Base-by-base conservation (phyloP, 2,797 vertebrate genomes). In the Macroramphosus scolopax region DNA sequence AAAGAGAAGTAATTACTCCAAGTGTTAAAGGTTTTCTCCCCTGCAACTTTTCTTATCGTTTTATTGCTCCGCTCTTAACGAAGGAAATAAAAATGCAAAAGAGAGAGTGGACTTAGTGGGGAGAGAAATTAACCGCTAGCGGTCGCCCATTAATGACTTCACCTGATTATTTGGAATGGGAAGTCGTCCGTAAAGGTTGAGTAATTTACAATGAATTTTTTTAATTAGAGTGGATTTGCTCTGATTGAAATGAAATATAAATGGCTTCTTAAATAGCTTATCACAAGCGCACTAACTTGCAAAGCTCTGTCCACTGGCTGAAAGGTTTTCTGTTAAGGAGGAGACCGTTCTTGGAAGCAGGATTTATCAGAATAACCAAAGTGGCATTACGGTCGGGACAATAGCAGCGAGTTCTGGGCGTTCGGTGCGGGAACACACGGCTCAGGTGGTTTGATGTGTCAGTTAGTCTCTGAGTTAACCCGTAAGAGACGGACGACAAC, bases 191-290 rank as follows among this genome's bases (percentile, higher is more conserved):
- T 81, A 72, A 90, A 87, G 88, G 83, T 87, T 90, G 86, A 90
- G 75, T 78, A 88, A 83, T 89, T 90, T 85, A 89, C 87, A 86
- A 87, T 87, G 81, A 88, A 63, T 57, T 81, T 76, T 87, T 90
- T 90, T 90, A 90, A 90, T 91, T 90, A 87, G 80, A 84, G 71
- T 66, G 88, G 87, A 88, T 90, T 91, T 89, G 85, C 77, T 78
- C 60, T 81, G 83, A 89, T 89, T 87, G 78, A 87, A 88, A 84
- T 86, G 47, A 88, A 81, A 84, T 86, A 85, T 85, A 88, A 84
- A 88, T 87, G 76, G 61, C 80, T 84, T 78, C 80, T 88, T 81
- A 84, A 75, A 75, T 67, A 61, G 83, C 82, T 89, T 88, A 89
- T 89, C 83, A 35, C 63, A 67, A 63, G 64, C 61, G 56, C 5